Evolutionary conservation across 1,140 invertebrate species (phyloP).

Genomic region (Atopsyche davidsoni): DNA sequence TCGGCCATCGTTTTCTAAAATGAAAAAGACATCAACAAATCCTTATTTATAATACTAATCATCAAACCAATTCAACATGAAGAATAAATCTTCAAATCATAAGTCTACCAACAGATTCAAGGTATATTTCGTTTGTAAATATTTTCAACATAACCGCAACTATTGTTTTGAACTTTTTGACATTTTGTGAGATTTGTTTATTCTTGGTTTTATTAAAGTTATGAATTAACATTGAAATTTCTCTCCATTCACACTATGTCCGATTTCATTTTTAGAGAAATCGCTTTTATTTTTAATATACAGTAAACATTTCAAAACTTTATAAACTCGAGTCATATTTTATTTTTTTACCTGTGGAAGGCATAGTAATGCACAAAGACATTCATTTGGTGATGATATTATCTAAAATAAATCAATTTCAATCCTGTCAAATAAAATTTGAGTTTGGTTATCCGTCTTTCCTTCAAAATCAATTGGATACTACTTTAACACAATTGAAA

Average conservation of each 20-base stretch:
- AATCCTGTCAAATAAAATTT: conserved; percentile 36
- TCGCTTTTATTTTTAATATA: conserved; percentile 21
- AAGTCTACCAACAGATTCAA: conserved; percentile 76
- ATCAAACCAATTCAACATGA: conserved; percentile 52
- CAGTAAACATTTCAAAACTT: conserved; percentile 34
- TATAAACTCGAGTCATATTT: conserved; percentile 37
- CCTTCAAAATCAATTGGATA: conserved; percentile 54
- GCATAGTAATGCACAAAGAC: conserved; percentile 52
- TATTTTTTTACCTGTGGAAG: conserved; percentile 54
- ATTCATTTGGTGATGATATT: conserved; percentile 40
- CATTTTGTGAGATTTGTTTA: conserved; percentile 3
- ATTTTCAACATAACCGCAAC: conserved; percentile 14
- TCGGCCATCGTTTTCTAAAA: too few species aligned
- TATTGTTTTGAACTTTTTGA: conserved; percentile 23
- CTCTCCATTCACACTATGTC: conserved; percentile 21
- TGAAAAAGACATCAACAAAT: too few species aligned
- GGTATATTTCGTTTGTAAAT: conserved; percentile 47
- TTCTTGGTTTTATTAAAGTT: conserved; percentile 18
- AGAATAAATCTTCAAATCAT: conserved; percentile 69
- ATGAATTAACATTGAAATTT: conserved; percentile 37
- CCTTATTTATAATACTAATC: too few species aligned
- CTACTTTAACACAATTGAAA: conserved; percentile 55
- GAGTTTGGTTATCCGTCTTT: conserved; percentile 37
- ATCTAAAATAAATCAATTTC: conserved; percentile 36
- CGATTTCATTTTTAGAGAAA: too few species aligned